Base-by-base conservation (phyloP, 2,888 invertebrate genomes). In the Noctua janthe region DNA sequence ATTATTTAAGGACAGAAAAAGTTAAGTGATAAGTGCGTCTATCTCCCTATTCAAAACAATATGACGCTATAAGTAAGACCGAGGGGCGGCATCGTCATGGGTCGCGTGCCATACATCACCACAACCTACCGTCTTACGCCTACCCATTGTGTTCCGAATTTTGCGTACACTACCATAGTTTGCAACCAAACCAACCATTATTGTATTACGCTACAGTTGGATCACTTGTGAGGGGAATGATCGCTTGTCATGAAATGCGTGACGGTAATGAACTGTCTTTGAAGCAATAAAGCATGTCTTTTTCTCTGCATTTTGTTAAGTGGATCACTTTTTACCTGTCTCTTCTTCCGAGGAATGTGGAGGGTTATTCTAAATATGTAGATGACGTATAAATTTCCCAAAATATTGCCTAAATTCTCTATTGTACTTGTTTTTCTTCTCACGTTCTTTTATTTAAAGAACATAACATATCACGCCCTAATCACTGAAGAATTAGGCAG, bases 81-180 rank as follows among this genome's bases (percentile, higher is more conserved):
- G 82, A 43, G 76, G 80, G 88, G 83, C 82, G 88, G 76, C 49
- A 75, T 74, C 88, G 92, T 92, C 92, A 91, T 88, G 92, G 92
- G 93, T 92, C 93, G 91, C 89, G 88, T 89, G 90, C 88, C 75
- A 67, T 51, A 73, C 29, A 66, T 67, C 49, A 64, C 71, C 54
- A 51, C 64, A 15, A 84, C 17, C 78, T 23, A 78, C 84, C 39
- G 71, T 78, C 78, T 84, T 84, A 84, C 81, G 81, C 81, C 81
- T 84, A 59, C 56, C 71, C 64, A 81, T 81, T 81, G 81, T 81
- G 10, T 56, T 81, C 49, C n/a, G 29, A 70, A 70, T 78, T 84
- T 81, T 84, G 70, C 56, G 47, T 84, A 71, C 62, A 78, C 39
- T 77, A 81, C 29, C 69, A 76, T 64, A 47, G 64, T 66, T 84